Conservation (phyloP, 2,797 vertebrate genomes). For the Astyanax mexicanus region DNA sequence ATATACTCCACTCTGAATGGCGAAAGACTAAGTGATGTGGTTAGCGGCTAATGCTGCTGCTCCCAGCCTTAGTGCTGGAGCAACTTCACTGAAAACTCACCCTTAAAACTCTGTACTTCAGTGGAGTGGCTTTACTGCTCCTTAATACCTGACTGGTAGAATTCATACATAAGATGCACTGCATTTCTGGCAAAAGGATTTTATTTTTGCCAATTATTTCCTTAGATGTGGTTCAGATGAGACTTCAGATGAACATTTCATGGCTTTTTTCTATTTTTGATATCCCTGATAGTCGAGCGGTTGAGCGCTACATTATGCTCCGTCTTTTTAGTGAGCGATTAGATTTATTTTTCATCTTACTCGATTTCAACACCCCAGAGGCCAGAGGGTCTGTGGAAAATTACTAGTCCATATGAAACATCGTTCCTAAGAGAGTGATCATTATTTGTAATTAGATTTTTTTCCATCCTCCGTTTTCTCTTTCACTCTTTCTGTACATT, state of each 20-base stretch:
- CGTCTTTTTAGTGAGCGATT: conserved; percentile 24
- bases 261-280: conserved; percentile 10
- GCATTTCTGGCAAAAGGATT: no score
- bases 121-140: no score
- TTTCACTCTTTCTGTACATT: conserved; percentile 22
- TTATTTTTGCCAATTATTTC: background rate
- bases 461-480: conserved; percentile 51
- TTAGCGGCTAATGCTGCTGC: no score
- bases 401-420: conserved; percentile 13
- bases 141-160: no score
- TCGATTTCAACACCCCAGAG: conserved; percentile 14
- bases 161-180: no score
- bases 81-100: no score
- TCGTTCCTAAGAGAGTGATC: conserved; percentile 10
- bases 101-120: no score
- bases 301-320: conserved; percentile 26
- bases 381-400: conserved; percentile 21
- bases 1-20: no score
- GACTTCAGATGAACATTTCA: background rate
- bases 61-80: no score
- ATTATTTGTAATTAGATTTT: conserved; percentile 56
- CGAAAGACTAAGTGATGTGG: no score
- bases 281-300: conserved; percentile 5
- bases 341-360: conserved; percentile 24
- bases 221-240: background rate